A percentile compares a stretch with the other conserved stretches of the same genome.
Evolutionary conservation across 1,140 invertebrate genomes (phyloP).

Genomic region (Pogonus chalceus): DNA sequence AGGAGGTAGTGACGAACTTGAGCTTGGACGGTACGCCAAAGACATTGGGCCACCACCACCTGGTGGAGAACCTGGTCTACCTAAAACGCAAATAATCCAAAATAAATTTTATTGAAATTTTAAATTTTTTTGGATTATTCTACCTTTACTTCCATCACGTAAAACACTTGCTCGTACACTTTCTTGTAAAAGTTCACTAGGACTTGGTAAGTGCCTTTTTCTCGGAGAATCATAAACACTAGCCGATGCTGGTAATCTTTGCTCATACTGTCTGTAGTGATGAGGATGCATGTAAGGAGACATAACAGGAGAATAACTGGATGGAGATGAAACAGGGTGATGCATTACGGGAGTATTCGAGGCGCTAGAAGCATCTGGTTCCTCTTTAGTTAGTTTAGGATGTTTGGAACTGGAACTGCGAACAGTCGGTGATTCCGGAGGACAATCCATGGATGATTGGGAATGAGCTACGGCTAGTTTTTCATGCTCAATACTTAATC

Average conservation of each 20-base stretch:
- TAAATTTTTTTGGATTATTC: background rate
- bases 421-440: slow-evolving; percentile 22
- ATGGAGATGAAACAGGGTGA: slow-evolving; percentile 29
- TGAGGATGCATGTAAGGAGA: slow-evolving; percentile 36
- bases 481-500: slow-evolving; percentile 66
- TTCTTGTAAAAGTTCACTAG: slow-evolving; percentile 39
- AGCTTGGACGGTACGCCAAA: slow-evolving; percentile 26
- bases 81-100: too few species aligned
- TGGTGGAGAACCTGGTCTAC: slow-evolving; percentile 34
- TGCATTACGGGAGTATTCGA: slow-evolving; percentile 28
- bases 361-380: slow-evolving; percentile 29
- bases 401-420: slow-evolving; percentile 18
- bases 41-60: slow-evolving; percentile 22
- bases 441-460: slow-evolving; percentile 28
- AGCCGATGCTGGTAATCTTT: slow-evolving; percentile 35
- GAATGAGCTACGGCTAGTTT: slow-evolving; percentile 59
- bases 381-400: slow-evolving; percentile 29
- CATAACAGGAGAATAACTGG: slow-evolving; percentile 35
- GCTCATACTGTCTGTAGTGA: slow-evolving; percentile 34
- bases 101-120: background rate
- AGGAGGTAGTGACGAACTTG: slow-evolving; percentile 25
- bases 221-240: slow-evolving; percentile 41
- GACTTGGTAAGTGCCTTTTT: slow-evolving; percentile 38
- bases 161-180: slow-evolving; percentile 51
- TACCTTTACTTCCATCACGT: slow-evolving; percentile 42